Evolutionary conservation across 2,888 invertebrate genomes (phyloP), one percentile per base, ranked within the genome.

Genomic region (Epinotia brunnichana): DNA sequence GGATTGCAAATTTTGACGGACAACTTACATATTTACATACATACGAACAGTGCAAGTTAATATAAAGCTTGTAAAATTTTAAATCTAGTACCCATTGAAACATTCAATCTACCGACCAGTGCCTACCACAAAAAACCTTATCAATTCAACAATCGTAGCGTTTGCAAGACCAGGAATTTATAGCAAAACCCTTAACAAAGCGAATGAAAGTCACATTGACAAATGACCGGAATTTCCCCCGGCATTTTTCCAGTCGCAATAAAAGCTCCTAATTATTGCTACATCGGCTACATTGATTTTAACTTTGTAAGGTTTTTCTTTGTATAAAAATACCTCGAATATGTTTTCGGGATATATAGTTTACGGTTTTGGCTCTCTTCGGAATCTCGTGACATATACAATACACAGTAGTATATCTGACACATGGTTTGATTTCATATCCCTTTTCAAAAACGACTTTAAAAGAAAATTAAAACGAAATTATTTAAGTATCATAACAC

Each of bases 181-280:
- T 73, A 73, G 69, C 60, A 62, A 51, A 69, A 41, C 57, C 73
- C 69, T 72, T 56, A 73, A 73, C 73, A 73, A 73, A 73, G 69
- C 67, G 61, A 69, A 73, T 69, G 73, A 73, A 73, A 68, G 73
- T 63, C 73, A 63, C 62, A 41, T 53, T 73, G 73, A 73, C 73
- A 73, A 73, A 73, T 73, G 57, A 39, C 51, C 68, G 68, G 68
- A 69, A 73, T 73, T 56, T 53, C 63, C 57, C 57, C 39, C 57
- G 48, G 54, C 67, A 53, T 72, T 72, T 68, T 73, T 69, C 73
- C 69, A 68, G 48, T 54, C 53, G 57, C 73, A 63, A 73, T 73
- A 73, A 73, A 69, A 63, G 39, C 61, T 72, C 64, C 70, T 72
- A 73, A 73, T 73, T 69, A 73, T 69, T 73, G 69, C 68, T 63